These are phyloP conservation scores for Gallinago media DNA, from an alignment of 2,113 vertebrate species.

Conservation along the genomic window DNA sequence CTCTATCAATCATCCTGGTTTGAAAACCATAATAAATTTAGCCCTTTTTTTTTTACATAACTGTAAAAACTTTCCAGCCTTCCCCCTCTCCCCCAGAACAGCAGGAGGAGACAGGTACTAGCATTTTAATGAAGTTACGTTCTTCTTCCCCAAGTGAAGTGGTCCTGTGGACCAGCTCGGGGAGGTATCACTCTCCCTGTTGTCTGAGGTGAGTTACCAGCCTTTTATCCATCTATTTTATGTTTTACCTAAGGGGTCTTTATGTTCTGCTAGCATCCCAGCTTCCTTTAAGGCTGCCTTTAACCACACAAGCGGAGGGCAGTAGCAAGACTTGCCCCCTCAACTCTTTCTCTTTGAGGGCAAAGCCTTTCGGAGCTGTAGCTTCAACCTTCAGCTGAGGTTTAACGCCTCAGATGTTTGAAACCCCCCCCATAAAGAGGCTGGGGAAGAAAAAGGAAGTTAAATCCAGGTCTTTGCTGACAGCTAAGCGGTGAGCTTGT, in stretches of 20 bases:
- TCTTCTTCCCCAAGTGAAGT: neutral
- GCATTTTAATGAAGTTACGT: neutral
- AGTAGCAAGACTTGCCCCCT: neutral
- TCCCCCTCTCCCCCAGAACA: neutral
- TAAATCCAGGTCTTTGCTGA: neutral
- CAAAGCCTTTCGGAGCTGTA: neutral
- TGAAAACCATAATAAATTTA: constrained; percentile 59
- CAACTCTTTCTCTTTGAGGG: neutral
- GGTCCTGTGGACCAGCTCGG: neutral
- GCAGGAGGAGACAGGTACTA: neutral
- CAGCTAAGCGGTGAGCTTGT: neutral
- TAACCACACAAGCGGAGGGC: neutral
- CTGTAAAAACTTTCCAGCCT: constrained; percentile 1
- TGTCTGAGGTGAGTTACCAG: neutral
- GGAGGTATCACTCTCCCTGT: neutral
- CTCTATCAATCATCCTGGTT: constrained; percentile 33
- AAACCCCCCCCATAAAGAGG: neutral
- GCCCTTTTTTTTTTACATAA: neutral
- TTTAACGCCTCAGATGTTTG: neutral
- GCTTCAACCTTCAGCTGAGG: neutral
- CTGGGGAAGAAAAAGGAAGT: neutral
- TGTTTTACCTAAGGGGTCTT: neutral
- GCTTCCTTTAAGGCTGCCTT: neutral
- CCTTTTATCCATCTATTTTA: neutral
- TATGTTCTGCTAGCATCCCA: neutral